Conservation (phyloP, 2,888 invertebrate genomes). For the Dusona sp. region DNA sequence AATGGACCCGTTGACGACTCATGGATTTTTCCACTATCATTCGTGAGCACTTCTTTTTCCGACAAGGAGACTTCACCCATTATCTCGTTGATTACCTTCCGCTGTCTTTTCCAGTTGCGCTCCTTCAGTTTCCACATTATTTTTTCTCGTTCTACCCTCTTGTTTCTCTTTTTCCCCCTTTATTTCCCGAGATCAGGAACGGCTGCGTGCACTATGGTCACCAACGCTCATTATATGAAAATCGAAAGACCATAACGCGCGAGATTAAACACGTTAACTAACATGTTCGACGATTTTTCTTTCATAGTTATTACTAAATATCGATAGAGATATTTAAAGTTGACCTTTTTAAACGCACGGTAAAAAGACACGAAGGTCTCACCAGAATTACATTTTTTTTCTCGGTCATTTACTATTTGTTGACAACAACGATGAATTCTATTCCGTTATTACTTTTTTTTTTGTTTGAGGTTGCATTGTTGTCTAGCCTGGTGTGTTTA, state of each 20-base stretch:
- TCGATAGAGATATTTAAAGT: background rate
- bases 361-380: no score
- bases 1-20: constrained; percentile 47
- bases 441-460: no score
- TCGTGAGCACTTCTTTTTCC: constrained; percentile 37
- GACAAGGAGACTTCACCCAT: constrained; percentile 46
- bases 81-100: constrained; percentile 68
- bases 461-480: no score
- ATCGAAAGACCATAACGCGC: background rate
- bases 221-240: background rate
- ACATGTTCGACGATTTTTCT: background rate
- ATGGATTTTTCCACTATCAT: constrained; percentile 54
- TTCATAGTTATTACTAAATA: background rate
- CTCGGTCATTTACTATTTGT: no score
- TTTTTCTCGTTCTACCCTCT: background rate
- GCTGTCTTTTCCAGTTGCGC: constrained; percentile 63
- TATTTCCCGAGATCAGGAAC: constrained; percentile 47
- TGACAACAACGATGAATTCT: no score
- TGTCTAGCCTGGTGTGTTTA: no score
- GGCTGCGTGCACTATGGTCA: constrained; percentile 41
- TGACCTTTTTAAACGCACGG: background rate
- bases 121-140: background rate
- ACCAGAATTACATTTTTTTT: no score
- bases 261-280: background rate
- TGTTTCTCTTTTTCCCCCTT: background rate